Evolutionary conservation across 2,113 vertebrate genomes (phyloP), one percentile per base, ranked within the genome.

Genomic region (Heterocephalus glaber): DNA sequence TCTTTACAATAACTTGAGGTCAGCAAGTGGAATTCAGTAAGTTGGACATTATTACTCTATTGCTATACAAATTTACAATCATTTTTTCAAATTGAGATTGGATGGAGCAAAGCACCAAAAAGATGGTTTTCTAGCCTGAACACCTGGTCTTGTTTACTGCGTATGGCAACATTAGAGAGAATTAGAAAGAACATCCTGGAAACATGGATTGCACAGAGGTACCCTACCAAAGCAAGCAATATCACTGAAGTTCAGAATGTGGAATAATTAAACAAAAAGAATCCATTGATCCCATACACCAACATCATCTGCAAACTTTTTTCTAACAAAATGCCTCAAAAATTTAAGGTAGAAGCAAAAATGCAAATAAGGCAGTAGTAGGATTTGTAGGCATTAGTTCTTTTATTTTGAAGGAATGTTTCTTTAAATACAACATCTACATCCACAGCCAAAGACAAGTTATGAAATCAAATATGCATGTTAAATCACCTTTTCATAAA

Each of bases 381-480:
- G 13, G 16, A 2, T 49, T 77, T 60, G 19, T 68, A 84, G n/a
- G 14, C 56, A 80, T 44, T 54, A 47, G 17, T 58, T n/a, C 30
- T 84, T 89, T 61, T 56, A 74, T 44, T 61, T 65, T 63, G 70
- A 85, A 70, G 7, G 1, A 0, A 44, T 35, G 24, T 90, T 92
- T 94, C 84, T 52, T 83, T 83, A 90, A 94, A 92, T n/a, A 44
- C 35, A 83, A 44, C 38, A 83, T 84, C 65, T 83, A 70, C 2
- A 77, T 24, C 19, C 28, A 49, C 3, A 58, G 9, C 3, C 26
- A 4, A 70, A 66, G 41, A 61, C 22, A 35, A 79, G 58, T 68
- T 89, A 22, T 44, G 12, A 89, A 92, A 49, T 86, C 47, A 86
- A 94, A 94, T 38, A 16, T 72, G 16, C 58, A 47, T 76, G 17